phyloP scores from a whole-genome alignment of 2,113 vertebrate species.

The Gymnobelideus leadbeateri region DNA sequence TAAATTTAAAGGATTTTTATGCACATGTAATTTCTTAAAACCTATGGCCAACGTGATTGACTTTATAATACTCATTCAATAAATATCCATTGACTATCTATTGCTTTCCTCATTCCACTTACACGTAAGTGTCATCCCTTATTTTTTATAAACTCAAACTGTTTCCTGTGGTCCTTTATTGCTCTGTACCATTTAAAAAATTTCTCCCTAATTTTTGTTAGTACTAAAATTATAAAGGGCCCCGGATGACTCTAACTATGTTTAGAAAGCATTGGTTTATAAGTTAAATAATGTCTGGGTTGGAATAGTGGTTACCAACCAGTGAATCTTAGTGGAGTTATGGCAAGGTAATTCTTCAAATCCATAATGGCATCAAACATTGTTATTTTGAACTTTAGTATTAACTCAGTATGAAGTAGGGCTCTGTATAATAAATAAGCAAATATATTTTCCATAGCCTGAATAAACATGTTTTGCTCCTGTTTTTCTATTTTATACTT shows the following conservation, averaged over 20 bases:
- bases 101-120: not conserved
- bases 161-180: slow-evolving; percentile 2
- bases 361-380: not conserved
- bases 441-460: not conserved
- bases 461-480: not conserved
- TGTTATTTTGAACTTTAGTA: not conserved
- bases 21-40: slow-evolving; percentile 10
- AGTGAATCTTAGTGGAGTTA: not conserved
- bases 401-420: not conserved
- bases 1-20: not conserved
- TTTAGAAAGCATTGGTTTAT: not conserved
- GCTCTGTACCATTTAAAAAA: not conserved
- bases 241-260: not conserved
- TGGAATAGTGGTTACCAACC: not conserved
- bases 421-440: not conserved
- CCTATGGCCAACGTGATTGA: not conserved
- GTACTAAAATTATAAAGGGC: not conserved
- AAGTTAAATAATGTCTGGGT: not conserved
- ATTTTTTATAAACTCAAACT: not conserved
- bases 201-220: not conserved
- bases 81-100: not conserved
- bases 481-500: not conserved
- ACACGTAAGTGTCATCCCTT: not conserved
- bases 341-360: not conserved
- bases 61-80: not conserved